Evolutionary conservation across 1,140 invertebrate species (phyloP).

Genomic region (Drosophila punjabiensis): DNA sequence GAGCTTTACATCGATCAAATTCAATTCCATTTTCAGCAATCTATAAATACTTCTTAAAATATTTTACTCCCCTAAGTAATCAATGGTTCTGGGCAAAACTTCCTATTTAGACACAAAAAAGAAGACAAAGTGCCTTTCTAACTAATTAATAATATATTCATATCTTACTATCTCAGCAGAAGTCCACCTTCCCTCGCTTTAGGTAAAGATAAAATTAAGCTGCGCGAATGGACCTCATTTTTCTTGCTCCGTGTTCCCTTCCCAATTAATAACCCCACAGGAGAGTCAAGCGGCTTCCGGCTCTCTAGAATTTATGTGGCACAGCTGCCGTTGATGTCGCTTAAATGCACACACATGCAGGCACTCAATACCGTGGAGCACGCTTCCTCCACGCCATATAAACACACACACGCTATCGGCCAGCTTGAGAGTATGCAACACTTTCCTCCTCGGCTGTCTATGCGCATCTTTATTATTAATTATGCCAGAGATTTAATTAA

Average conservation of each 20-base stretch:
- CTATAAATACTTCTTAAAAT: background rate
- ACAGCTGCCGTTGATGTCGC: constrained; percentile 32
- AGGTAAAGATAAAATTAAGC: background rate
- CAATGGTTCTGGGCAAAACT: background rate
- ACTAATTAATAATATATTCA: background rate
- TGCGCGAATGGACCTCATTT: background rate
- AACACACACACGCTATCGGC: constrained; percentile 8
- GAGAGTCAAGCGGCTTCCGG: background rate
- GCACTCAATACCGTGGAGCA: constrained; percentile 11
- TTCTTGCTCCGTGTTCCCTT: background rate
- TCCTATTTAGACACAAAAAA: background rate
- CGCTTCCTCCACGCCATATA: background rate
- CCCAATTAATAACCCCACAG: background rate
- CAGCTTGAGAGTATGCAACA: constrained; percentile 60
- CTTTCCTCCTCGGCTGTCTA: constrained; percentile 43
- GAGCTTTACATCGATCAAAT: background rate
- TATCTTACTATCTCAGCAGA: background rate
- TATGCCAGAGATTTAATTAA: constrained; percentile 70
- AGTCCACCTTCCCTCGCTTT: background rate
- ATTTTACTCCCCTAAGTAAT: background rate
- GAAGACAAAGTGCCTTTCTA: background rate
- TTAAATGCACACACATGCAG: constrained; percentile 33
- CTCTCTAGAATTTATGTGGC: constrained; percentile 7
- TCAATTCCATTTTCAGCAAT: background rate
- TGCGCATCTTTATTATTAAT: constrained; percentile 69